Evolutionary conservation across 2,797 vertebrate genomes (phyloP), one percentile per base, ranked within the genome.

Genomic region (Peromyscus nudipes): DNA sequence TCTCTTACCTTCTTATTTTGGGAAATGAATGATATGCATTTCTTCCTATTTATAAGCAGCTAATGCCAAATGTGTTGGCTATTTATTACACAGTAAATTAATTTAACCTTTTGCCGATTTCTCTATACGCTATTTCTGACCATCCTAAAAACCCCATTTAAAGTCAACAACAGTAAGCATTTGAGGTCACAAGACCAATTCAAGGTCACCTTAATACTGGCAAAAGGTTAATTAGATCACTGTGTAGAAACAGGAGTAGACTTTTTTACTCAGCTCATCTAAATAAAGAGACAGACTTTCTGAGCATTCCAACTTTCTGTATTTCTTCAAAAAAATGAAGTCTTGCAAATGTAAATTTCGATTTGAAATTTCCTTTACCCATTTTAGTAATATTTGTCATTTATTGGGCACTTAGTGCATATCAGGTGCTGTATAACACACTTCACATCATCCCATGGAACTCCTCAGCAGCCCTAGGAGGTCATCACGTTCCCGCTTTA

Each of bases 181-280:
- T 98, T 98, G 98, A 98, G 99, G 99, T 99, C 98, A 97, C 95
- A 90, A 97, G 98, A 98, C 98, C 98, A 98, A 97, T 97, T 98
- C 98, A 99, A 99, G 99, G 99, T 99, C 98, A 97, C 98, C 98
- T 98, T 98, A 99, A 99, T 99, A 98, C 99, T 97, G 97, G 98
- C 97, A 94, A 98, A 98, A 98, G 99, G 98, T 99, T 99, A 99
- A 99, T 99, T 99, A 98, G 98, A 99, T 99, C 98, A 99, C 97
- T 98, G 96, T 98, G 98, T 99, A 98, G 98, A 98, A 99, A 98
- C 91, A 98, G 97, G 98, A 98, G 98, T 98, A 98, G 98, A 98
- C 98, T 98, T 97, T 98, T 94, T 98, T 95, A 96, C 95, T 98
- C 97, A 97, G 96, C 98, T 98, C 94, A 92, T 97, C 76, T 97